Base-by-base conservation (phyloP, 2,113 vertebrate species). In the Burhinus oedicnemus region DNA sequence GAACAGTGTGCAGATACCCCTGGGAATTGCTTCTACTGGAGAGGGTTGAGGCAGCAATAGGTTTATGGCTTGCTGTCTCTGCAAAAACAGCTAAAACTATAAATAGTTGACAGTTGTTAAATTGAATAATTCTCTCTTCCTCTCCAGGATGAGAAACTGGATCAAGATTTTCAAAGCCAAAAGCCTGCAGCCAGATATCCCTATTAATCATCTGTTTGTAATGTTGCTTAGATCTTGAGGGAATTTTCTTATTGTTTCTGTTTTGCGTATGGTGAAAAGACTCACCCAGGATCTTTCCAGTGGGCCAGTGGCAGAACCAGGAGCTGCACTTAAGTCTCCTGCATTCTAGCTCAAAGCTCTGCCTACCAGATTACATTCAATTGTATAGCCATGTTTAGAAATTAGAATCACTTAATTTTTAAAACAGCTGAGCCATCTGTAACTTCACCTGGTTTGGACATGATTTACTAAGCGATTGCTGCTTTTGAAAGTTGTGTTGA, bases 81-180 rank as follows among this genome's bases (percentile, higher is more conserved):
- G 77, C 40, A 75, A 78, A 76, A 13, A 17, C 64, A 85, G 57
- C 61, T 80, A 62, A 79, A 20, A 6, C 76, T 96, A 96, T 97
- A 97, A 93, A 97, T 94, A 97, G 92, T 81, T 93, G 86, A 79
- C 65, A 69, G 36, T 87, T 94, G 66, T 91, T 87, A 89, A 85
- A 78, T 5, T 40, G 66, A 87, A 69, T 89, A 79, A 92, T 89
- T 34, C 34, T 74, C 51, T 87, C 61, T 89, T 92, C 83, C 72
- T 93, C 62, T 94, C 58, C 70, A 80, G 70, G 36, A 49, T 79
- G 65, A 92, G 94, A 91, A 95, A 83, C 58, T 89, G 65, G 26
- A 91, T 90, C 30, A 65, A 79, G 58, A 83, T 80, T 77, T 82
- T 83, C 71, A 70, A 91, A 96, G 74, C 84, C 61, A 82, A 57